Conservation (phyloP, 2,797 vertebrate genomes). For the Trematomus bernacchii region DNA sequence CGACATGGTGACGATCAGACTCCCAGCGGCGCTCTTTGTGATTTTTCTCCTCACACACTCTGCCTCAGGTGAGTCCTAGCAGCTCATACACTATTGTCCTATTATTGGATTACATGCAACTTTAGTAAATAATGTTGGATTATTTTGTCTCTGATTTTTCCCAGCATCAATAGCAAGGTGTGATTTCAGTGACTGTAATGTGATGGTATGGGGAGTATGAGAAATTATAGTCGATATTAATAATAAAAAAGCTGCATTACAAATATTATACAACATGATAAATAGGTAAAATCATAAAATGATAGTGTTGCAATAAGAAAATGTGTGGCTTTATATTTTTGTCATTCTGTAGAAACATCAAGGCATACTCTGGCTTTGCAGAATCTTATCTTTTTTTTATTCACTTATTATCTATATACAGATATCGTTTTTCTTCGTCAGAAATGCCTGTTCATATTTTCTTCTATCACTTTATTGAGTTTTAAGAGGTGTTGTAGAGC, state of each 20-base stretch:
- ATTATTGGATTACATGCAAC: no score
- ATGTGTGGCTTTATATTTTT: background rate
- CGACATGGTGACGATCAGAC: background rate
- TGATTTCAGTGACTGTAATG: background rate
- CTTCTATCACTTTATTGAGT: background rate
- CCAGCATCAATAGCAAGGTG: background rate
- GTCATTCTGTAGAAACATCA: background rate
- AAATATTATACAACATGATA: background rate
- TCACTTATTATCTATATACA: background rate
- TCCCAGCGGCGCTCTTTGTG: fast-evolving
- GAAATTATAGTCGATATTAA: background rate
- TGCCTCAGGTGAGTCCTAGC: conserved; percentile 66
- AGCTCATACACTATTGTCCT: no score
- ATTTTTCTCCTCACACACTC: conserved; percentile 4
- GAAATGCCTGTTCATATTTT: background rate
- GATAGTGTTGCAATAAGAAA: background rate
- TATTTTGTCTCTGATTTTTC: background rate
- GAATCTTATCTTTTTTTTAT: background rate
- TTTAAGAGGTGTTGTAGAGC: background rate
- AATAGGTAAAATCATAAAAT: background rate
- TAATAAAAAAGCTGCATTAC: background rate
- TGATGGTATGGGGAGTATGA: background rate
- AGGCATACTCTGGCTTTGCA: no score
- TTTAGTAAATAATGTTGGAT: background rate
- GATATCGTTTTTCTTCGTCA: background rate